Base-by-base conservation (phyloP, 1,140 invertebrate genomes). In the Drosophila burlai region DNA sequence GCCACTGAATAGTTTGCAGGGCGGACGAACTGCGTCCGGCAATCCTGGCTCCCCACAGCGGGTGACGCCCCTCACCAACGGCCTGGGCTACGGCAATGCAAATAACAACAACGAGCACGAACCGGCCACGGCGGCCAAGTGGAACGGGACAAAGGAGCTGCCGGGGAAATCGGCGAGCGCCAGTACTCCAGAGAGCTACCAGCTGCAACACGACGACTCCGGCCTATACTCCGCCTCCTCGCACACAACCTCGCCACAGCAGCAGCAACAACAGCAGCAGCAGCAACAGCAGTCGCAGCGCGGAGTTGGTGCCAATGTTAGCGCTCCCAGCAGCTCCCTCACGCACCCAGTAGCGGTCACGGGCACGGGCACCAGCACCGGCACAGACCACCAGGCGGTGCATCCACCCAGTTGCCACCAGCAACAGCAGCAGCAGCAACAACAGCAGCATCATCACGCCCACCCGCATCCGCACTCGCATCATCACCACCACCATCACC, bases 201-300 rank as follows among this genome's bases (percentile, higher is more conserved):
- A 92, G 66, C 72, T 92, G 73, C 80, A 92, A 58, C 91, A 92
- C 10, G 91, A 92, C 42, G 91, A 92, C 67, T 92, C 91, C n/a
- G 91, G 91, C 0, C 76, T 92, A 4, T 92, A 92, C 65, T 92
- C 91, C 16, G 84, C 91, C 16, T 92, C 91, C 34, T 92, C 91
- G 52, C 91, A 92, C 68, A 92, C 91, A 4, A 92, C 91, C 3
- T 92, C 91, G 45, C 91, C 91, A 0, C 91, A 92, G 54, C 91
- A 91, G 31, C 78, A 89, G 15, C 74, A 91, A 5, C 83, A 91
- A 6, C 81, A 61, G 9, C 61, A 63, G 9, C 60, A 63, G 24
- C 62, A 64, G 18, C 38, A 43, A 5, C 63, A 84, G 26, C 91
- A 83, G 52, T 47, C 73, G 31, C 66, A 78, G 16, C 84, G 90